phyloP scores from a whole-genome alignment of 2,888 invertebrate species.

The Agrilus biguttatus region DNA sequence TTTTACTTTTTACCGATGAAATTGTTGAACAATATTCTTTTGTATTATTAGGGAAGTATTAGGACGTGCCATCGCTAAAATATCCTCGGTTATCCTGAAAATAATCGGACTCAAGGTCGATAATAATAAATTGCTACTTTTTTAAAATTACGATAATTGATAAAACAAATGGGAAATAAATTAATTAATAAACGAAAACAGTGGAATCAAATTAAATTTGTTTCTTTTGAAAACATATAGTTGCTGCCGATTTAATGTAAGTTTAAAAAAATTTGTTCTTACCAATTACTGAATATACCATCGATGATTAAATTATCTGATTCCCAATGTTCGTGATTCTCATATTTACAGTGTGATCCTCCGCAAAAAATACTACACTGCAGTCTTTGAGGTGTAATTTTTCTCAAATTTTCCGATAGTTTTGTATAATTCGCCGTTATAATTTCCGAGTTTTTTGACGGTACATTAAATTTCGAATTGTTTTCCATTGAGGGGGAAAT shows the following conservation, averaged over 20 bases:
- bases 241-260: too few species aligned
- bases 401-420: constrained; percentile 41
- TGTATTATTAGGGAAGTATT: constrained; percentile 59
- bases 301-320: constrained; percentile 52
- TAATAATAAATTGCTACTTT: not conserved
- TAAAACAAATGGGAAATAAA: constrained; percentile 1
- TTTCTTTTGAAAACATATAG: not conserved
- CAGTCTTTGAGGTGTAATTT: constrained; percentile 50
- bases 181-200: not conserved
- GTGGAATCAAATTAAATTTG: not conserved
- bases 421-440: constrained; percentile 35
- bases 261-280: too few species aligned
- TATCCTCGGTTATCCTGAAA: constrained; percentile 73
- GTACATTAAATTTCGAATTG: constrained; percentile 16
- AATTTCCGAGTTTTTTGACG: constrained; percentile 14
- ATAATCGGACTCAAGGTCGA: constrained; percentile 6
- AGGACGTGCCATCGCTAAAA: constrained; percentile 80
- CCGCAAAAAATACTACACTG: constrained; percentile 78
- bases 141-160: constrained; percentile 1
- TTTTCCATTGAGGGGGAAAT: constrained; percentile 13
- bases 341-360: constrained; percentile 69
- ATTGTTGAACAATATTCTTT: constrained; percentile 64
- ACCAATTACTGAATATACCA: constrained; percentile 78
- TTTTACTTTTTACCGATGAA: constrained; percentile 42
- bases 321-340: constrained; percentile 47